Conservation (phyloP, 2,888 invertebrate genomes). For the Meteorus cinctellus region DNA sequence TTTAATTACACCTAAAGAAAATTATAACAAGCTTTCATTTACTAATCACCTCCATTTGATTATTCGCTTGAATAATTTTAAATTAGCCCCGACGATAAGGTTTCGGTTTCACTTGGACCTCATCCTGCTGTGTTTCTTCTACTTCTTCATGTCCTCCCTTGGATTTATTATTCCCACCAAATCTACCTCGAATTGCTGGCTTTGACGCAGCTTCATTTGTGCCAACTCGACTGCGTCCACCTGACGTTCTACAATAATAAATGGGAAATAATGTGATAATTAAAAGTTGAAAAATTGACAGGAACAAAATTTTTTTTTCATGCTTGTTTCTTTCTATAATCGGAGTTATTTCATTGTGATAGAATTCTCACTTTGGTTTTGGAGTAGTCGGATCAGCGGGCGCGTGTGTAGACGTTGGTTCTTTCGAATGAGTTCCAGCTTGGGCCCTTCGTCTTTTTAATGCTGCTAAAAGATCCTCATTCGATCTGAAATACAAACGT, state of each 20-base stretch:
- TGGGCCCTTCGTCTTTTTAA: conserved; percentile 83
- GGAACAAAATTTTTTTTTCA: neutral
- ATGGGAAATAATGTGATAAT: neutral
- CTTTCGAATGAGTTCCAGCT: conserved; percentile 74
- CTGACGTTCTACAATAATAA: conserved; percentile 46
- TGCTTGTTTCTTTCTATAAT: no score
- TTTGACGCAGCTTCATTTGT: conserved; percentile 55
- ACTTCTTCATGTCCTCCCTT: conserved; percentile 63
- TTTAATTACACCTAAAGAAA: conserved; percentile 19
- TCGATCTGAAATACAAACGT: conserved; percentile 75
- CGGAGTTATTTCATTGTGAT: neutral
- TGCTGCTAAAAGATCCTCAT: conserved; percentile 83
- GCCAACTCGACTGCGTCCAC: conserved; percentile 52
- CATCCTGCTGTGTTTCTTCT: conserved; percentile 66
- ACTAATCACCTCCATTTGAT: conserved; percentile 19
- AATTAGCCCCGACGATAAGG: conserved; percentile 63
- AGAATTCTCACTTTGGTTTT: conserved; percentile 57
- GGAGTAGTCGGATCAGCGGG: conserved; percentile 57
- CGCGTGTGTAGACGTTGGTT: conserved; percentile 56
- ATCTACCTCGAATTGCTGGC: conserved; percentile 61
- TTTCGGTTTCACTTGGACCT: conserved; percentile 66
- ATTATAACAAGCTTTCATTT: conserved; percentile 7
- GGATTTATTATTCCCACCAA: conserved; percentile 58
- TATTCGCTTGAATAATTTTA: conserved; percentile 27
- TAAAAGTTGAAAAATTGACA: neutral